Base-by-base conservation (phyloP, 2,888 invertebrate species). In the Erynnis tages region DNA sequence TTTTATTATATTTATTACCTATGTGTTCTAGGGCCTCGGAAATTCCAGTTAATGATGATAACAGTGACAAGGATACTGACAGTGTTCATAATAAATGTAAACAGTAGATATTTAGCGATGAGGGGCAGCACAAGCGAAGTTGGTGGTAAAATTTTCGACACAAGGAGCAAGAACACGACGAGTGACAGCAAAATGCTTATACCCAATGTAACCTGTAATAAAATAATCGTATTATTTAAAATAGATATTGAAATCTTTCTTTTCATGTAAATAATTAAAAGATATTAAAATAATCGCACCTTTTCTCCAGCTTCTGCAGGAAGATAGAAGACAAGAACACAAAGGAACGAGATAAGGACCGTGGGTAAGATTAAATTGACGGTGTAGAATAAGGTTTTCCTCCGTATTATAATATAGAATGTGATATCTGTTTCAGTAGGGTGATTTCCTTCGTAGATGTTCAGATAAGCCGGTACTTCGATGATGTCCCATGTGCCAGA, bases 61-160 rank as follows among this genome's bases (percentile, higher is more conserved):
- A 99, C 99, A 30, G 98, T 99, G 53, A 99, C 97, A n/a, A 99
- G 92, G 86, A 99, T 99, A 91, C 98, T 98, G 75, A 99, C 97
- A 58, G 99, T 99, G 89, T 99, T 99, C 98, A 99, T 98, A 71
- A 99, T 98, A 90, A 99, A 99, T 53, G 99, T 99, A 90, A 99
- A 99, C 43, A 99, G 92, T 63, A 99, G 93, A 90, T 99, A 99
- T 90, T 99, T 99, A 82, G 99, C 98, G 73, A 99, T 99, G 56
- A 99, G 93, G 47, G 99, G 99, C 72, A 99, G 92, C 75, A 98
- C 98, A 60, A 98, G 93, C 45, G 99, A 99, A 1, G 98, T 99
- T 48, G 99, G 99, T 59, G 99, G 99, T 65, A 99, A 92, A 87
- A 99, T 99, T 91, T 99, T 99, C 62, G 98, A 98, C 60, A 99